Base-by-base conservation (phyloP, 2,888 invertebrate species). In the Hirtodrosophila trivittata region DNA sequence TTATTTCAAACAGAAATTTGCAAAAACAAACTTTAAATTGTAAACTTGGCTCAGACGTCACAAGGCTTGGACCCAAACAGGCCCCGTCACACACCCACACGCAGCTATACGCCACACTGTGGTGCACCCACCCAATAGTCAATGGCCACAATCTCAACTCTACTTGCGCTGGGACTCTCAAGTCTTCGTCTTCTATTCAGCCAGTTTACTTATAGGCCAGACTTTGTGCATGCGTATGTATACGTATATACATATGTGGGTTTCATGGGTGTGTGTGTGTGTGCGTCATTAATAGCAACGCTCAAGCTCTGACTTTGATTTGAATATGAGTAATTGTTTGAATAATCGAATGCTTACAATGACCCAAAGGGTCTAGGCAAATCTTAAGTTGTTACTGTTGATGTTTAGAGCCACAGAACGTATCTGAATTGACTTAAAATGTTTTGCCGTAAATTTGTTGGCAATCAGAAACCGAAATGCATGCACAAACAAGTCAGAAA, bases 41-140 rank as follows among this genome's bases (percentile, higher is more conserved):
- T 59, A 37, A 66, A 51, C 46, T 50, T 21, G 43, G 58, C 35
- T 52, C 45, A 56, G 55, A 69, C 45, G 50, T 30, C 39, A 37
- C 35, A 38, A 55, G 51, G 55, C 64, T 64, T 65, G 46, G 28
- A 35, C 38, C 38, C 41, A 68, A 69, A 57, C 69, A 65, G 73
- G 73, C 70, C 47, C 42, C 35, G 46, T 33, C 57, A 26, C 4
- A 62, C 18, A 82, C 74, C 71, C 78, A 78, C 83, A 45, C 59
- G 49, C 54, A 67, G 57, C 52, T 43, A 3, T 13, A 5, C 2
- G 18, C 16, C 18, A 33, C 16, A 13, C 38, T 52, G 47, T 38
- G 66, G 47, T 66, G 76, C 80, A 86, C 80, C 80, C 80, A 80
- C 84, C 75, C 84, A 80, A 80, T 73, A 58, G 64, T 57, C 63